Evolutionary conservation across 2,888 invertebrate genomes (phyloP).

Genomic region (Trisateles emortualis): DNA sequence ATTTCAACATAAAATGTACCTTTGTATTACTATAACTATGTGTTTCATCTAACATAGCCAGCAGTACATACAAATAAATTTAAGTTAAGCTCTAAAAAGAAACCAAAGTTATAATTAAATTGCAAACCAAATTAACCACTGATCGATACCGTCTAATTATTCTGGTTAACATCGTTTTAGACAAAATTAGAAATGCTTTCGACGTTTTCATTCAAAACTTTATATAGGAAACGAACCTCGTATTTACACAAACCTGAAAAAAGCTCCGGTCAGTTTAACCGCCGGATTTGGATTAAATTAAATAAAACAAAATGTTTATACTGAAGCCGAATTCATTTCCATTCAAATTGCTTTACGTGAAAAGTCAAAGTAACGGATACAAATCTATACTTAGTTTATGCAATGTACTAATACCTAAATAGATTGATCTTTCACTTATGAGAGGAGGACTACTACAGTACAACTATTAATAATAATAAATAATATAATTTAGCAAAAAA

Average conservation of each 20-base stretch:
- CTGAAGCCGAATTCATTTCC: conserved; percentile 22
- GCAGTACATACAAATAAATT: not conserved
- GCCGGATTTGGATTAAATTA: conserved; percentile 19
- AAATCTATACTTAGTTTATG: too few relatives aligned
- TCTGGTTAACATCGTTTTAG: not conserved
- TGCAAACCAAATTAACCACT: not conserved
- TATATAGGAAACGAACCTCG: not conserved
- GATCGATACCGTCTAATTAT: not conserved
- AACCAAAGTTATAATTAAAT: not conserved
- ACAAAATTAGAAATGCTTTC: not conserved
- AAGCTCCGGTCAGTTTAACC: not conserved
- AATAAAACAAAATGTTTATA: conserved; percentile 25
- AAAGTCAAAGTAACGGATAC: conserved; percentile 8
- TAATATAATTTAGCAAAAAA: too few relatives aligned
- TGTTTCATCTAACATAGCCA: not conserved
- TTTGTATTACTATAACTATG: too few relatives aligned
- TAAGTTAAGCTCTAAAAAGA: not conserved
- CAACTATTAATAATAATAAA: too few relatives aligned
- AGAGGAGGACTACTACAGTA: too few relatives aligned
- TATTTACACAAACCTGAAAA: conserved; percentile 14
- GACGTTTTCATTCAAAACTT: not conserved
- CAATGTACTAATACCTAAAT: too few relatives aligned
- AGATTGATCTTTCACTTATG: too few relatives aligned
- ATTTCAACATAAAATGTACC: too few relatives aligned
- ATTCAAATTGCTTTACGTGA: conserved; percentile 22